Evolutionary conservation across 2,797 vertebrate genomes (phyloP).

Genomic region (Rallus crepitans): DNA sequence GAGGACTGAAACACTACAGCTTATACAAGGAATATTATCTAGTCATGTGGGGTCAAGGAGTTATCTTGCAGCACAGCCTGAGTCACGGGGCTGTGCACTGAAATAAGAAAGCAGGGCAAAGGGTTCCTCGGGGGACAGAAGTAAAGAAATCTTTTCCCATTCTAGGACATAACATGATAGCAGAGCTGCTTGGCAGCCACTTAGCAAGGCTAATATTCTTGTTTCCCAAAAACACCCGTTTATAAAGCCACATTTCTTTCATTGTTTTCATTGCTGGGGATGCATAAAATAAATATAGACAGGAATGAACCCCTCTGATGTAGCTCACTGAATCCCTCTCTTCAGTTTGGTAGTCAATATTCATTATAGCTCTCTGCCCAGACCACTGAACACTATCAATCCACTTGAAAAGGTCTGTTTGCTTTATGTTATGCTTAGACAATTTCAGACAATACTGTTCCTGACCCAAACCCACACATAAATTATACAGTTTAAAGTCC

Average conservation of each 20-base stretch:
- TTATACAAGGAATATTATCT: neutral
- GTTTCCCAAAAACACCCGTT: neutral
- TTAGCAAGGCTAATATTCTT: slow-evolving; percentile 20
- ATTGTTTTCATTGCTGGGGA: neutral
- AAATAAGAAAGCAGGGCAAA: slow-evolving; percentile 26
- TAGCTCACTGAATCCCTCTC: neutral
- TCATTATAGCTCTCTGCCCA: slow-evolving; percentile 40
- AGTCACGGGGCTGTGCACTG: slow-evolving; percentile 26
- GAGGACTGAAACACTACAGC: neutral
- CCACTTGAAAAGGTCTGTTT: slow-evolving; percentile 48
- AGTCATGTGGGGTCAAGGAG: slow-evolving; percentile 11
- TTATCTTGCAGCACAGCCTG: slow-evolving; percentile 8
- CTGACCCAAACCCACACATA: neutral
- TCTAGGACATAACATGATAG: neutral
- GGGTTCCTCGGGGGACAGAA: neutral
- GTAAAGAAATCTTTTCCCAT: neutral
- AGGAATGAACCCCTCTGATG: neutral
- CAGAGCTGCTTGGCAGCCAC: neutral
- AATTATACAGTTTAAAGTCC: neutral
- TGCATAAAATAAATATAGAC: slow-evolving; percentile 51
- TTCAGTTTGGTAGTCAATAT: slow-evolving; percentile 51
- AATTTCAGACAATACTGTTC: neutral
- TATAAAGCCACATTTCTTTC: slow-evolving; percentile 7
- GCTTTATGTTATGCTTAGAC: slow-evolving; percentile 45
- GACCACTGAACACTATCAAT: slow-evolving; percentile 45